These are phyloP conservation scores for Astropecten irregularis DNA, from an alignment of 53 echinoderm and acorn worm genomes.

Conservation along the genomic window DNA sequence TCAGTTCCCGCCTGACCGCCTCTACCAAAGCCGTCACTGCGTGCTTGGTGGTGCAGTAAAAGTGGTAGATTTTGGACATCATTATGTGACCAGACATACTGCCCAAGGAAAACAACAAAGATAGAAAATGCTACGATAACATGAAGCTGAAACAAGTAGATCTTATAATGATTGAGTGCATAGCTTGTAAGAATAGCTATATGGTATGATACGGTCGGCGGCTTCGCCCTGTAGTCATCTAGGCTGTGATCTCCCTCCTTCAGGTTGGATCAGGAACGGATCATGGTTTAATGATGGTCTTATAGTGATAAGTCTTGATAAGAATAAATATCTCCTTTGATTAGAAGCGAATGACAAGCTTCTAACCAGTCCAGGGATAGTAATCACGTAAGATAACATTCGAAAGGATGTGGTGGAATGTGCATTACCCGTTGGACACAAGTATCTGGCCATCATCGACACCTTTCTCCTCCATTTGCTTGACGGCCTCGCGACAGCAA, in stretches of 20 bases:
- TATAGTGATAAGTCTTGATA: too few relatives aligned
- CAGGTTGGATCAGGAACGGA: too few relatives aligned
- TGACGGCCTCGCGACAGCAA: slow-evolving; percentile 56
- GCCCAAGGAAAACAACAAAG: neutral
- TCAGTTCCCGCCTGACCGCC: slow-evolving; percentile 60
- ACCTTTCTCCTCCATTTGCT: slow-evolving; percentile 67
- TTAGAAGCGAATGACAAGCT: too few relatives aligned
- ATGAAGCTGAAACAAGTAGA: neutral
- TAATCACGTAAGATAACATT: too few relatives aligned
- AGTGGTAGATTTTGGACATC: slow-evolving; percentile 1
- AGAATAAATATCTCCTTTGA: too few relatives aligned
- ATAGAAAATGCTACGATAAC: too few relatives aligned
- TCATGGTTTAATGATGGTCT: too few relatives aligned
- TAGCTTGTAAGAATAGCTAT: neutral
- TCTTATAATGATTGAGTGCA: neutral
- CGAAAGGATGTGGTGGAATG: too few relatives aligned
- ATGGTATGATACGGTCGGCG: too few relatives aligned
- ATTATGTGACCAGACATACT: slow-evolving; percentile 61
- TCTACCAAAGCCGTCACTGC: slow-evolving; percentile 67
- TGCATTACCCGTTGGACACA: slow-evolving; percentile 32
- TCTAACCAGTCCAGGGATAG: too few relatives aligned
- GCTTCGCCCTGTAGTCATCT: too few relatives aligned
- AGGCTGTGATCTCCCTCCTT: too few relatives aligned
- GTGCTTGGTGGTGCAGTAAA: slow-evolving; percentile 68
- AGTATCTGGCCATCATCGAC: slow-evolving; percentile 62